A percentile compares a stretch with the other conserved stretches of the same genome.
phyloP scores from a whole-genome alignment of 2,113 vertebrate genomes.

The Entelurus aequoreus region DNA sequence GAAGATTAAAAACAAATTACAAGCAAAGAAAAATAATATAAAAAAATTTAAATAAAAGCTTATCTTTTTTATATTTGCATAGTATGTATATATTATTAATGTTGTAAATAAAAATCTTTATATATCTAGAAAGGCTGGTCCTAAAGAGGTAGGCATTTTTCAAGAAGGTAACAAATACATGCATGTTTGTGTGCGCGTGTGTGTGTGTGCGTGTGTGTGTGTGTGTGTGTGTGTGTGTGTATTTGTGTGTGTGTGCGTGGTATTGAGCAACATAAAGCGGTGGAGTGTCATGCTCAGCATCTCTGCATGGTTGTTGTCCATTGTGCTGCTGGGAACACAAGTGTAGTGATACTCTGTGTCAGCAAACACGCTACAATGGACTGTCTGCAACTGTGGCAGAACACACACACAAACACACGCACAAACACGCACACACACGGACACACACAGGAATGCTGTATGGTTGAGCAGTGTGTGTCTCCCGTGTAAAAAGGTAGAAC shows the following conservation, averaged over 20 bases:
- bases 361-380: constrained; percentile 73
- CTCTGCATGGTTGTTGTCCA: constrained; percentile 50
- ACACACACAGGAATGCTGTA: background rate
- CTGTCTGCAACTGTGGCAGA: constrained; percentile 25
- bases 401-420: constrained; percentile 6
- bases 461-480: constrained; percentile 8
- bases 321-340: constrained; percentile 59
- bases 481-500: constrained; percentile 15
- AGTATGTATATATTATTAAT: too few relatives aligned
- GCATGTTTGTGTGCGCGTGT: background rate
- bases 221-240: background rate
- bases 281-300: constrained; percentile 62
- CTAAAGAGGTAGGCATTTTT: too few relatives aligned
- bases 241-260: constrained; percentile 13
- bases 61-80: too few relatives aligned
- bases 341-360: constrained; percentile 64
- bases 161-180: constrained; percentile 3
- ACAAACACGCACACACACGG: constrained; percentile 7
- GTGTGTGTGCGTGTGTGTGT: background rate
- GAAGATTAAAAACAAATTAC: too few relatives aligned
- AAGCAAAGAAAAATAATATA: too few relatives aligned
- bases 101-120: too few relatives aligned
- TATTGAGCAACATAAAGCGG: constrained; percentile 54
- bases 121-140: too few relatives aligned
- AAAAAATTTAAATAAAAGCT: too few relatives aligned